Conservation (phyloP, 2,888 invertebrate genomes). For the Rambutsinella grinnellia region DNA sequence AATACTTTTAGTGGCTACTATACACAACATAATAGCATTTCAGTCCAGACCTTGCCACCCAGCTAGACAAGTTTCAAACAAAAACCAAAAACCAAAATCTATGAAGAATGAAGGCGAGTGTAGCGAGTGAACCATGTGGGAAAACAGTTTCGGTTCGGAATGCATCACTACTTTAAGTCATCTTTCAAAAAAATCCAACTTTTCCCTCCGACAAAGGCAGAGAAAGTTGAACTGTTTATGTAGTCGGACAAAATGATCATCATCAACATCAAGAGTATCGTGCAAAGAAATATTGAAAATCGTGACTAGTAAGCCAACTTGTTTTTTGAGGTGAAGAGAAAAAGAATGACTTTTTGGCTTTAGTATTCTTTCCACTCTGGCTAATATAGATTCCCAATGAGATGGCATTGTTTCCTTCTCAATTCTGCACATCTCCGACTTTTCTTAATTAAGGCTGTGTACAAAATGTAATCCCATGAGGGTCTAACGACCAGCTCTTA, state of each 20-base stretch:
- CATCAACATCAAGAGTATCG: neutral
- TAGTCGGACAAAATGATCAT: no score
- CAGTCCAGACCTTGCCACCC: no score
- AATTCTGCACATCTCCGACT: neutral
- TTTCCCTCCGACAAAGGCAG: neutral
- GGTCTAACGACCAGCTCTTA: no score
- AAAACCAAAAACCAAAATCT: neutral
- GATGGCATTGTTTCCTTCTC: conserved; percentile 4
- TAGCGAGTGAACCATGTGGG: conserved; percentile 4
- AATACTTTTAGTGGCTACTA: no score
- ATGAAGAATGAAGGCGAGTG: conserved; percentile 8
- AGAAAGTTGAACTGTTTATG: no score
- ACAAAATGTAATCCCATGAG: conserved; percentile 42
- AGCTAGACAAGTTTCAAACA: conserved; percentile 4
- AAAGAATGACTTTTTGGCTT: no score
- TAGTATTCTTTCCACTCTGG: conserved; percentile 6
- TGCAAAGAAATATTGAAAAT: conserved; percentile 40
- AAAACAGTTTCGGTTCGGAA: conserved; percentile 6
- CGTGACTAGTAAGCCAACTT: conserved; percentile 36
- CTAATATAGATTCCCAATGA: conserved; percentile 24
- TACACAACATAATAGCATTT: no score
- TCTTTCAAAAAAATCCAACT: conserved; percentile 5
- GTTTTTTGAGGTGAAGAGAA: conserved; percentile 18
- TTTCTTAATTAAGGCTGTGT: conserved; percentile 48
- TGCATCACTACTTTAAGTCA: conserved; percentile 20